phyloP scores from a whole-genome alignment of 2,797 vertebrate genomes.

The Pipistrellus pipistrellus region DNA sequence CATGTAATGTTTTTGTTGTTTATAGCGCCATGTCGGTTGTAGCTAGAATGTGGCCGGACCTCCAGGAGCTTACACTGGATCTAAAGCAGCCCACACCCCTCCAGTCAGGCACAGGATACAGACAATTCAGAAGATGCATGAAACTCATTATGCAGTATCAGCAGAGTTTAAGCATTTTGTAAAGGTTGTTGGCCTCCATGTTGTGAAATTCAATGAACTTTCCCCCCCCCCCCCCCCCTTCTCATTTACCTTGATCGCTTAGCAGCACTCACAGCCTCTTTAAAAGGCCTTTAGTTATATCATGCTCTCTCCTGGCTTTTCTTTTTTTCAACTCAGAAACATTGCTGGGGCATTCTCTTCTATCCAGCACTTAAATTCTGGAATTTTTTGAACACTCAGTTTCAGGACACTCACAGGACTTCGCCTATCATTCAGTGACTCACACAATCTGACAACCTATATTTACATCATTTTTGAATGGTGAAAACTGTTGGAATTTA shows the following conservation, averaged over 20 bases:
- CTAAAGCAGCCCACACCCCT: background rate
- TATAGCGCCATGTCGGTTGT: background rate
- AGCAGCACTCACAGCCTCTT: background rate
- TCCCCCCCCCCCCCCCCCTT: too few species aligned
- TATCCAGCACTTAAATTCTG: background rate
- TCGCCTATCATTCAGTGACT: background rate
- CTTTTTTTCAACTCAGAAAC: background rate
- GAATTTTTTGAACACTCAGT: slow-evolving; percentile 8
- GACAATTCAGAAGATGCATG: background rate
- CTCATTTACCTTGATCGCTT: slow-evolving; percentile 16
- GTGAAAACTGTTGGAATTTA: slow-evolving; percentile 41
- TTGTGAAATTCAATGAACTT: slow-evolving; percentile 39
- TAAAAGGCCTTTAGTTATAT: background rate
- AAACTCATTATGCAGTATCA: background rate
- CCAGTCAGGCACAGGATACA: background rate
- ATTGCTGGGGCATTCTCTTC: background rate
- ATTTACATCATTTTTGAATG: background rate
- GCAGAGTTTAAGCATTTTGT: background rate
- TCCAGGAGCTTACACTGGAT: background rate
- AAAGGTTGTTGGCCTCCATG: background rate
- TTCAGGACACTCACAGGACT: background rate
- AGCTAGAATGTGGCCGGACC: background rate
- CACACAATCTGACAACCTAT: background rate
- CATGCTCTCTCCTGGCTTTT: background rate
- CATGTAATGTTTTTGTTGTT: slow-evolving; percentile 2